phyloP scores from a whole-genome alignment of 2,113 vertebrate species.

The Danionella cerebrum region DNA sequence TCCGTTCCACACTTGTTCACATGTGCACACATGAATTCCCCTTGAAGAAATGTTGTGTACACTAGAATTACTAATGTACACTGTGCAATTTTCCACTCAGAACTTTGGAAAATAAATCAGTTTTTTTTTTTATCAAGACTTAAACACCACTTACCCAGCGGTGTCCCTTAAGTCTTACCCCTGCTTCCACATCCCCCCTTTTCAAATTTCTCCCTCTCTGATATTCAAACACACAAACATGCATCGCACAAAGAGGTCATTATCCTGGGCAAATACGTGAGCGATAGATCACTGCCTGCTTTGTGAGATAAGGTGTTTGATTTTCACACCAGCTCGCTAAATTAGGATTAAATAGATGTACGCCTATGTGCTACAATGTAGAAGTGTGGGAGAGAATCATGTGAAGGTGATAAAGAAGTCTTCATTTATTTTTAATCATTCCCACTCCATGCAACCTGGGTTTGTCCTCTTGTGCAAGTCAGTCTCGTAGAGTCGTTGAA shows the following conservation, averaged over 20 bases:
- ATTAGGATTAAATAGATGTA: conserved; percentile 58
- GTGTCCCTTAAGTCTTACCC: conserved; percentile 1
- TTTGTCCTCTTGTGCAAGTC: no score
- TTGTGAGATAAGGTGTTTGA: conserved; percentile 70
- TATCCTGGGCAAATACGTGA: conserved; percentile 65
- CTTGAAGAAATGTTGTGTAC: no score
- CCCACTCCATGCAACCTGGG: no score
- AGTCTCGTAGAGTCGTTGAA: no score
- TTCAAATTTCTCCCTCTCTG: background rate
- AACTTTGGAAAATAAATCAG: background rate
- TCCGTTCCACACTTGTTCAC: no score
- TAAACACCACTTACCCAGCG: background rate
- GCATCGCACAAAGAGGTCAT: conserved; percentile 38
- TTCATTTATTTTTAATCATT: conserved; percentile 33
- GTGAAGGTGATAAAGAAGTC: conserved; percentile 30
- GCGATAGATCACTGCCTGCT: conserved; percentile 62
- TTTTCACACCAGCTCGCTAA: conserved; percentile 70
- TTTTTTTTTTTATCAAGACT: conserved; percentile 5
- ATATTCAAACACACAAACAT: conserved; percentile 12
- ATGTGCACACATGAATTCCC: no score
- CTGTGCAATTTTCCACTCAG: no score
- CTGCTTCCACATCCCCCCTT: background rate
- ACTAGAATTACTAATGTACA: no score
- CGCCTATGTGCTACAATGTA: conserved; percentile 31
- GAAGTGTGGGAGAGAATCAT: conserved; percentile 39